These are phyloP conservation scores for Nomada ruficornis DNA, from an alignment of 2,888 invertebrate species.

Conservation along the genomic window DNA sequence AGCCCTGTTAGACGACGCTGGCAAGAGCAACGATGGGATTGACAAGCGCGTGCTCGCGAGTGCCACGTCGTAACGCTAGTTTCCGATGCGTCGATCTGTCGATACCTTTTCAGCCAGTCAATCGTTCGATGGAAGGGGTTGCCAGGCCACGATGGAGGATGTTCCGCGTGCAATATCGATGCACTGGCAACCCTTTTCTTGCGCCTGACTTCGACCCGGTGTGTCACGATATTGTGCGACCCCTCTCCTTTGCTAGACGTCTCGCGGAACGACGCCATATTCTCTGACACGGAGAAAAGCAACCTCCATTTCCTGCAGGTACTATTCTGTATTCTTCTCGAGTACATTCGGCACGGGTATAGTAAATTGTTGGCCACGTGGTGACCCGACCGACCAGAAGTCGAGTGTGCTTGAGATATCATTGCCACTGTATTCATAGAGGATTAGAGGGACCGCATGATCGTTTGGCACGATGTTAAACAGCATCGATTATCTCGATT, in stretches of 20 bases:
- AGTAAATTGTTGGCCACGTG: conserved; percentile 42
- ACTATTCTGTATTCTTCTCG: conserved; percentile 36
- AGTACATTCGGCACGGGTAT: not conserved
- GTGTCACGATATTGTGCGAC: conserved; percentile 45
- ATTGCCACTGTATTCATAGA: conserved; percentile 16
- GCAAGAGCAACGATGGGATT: conserved; percentile 65
- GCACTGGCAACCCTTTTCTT: conserved; percentile 58
- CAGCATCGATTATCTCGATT: conserved; percentile 31
- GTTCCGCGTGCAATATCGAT: conserved; percentile 56
- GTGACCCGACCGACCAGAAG: not conserved
- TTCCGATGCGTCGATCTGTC: conserved; percentile 78
- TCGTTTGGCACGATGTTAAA: conserved; percentile 23
- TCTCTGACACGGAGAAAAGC: conserved; percentile 48
- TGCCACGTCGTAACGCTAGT: conserved; percentile 62
- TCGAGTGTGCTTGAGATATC: conserved; percentile 4
- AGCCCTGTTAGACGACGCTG: conserved; percentile 62
- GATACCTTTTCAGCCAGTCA: conserved; percentile 72
- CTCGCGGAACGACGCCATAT: conserved; percentile 57
- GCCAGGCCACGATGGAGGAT: conserved; percentile 27
- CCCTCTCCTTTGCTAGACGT: conserved; percentile 26
- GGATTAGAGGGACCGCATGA: conserved; percentile 24
- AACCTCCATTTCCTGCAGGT: conserved; percentile 54
- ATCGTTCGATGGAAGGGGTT: conserved; percentile 44
- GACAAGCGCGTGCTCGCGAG: conserved; percentile 64
- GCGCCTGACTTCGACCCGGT: conserved; percentile 55